Conservation (phyloP, 1,140 invertebrate genomes). For the Choristoneura fumiferana region DNA sequence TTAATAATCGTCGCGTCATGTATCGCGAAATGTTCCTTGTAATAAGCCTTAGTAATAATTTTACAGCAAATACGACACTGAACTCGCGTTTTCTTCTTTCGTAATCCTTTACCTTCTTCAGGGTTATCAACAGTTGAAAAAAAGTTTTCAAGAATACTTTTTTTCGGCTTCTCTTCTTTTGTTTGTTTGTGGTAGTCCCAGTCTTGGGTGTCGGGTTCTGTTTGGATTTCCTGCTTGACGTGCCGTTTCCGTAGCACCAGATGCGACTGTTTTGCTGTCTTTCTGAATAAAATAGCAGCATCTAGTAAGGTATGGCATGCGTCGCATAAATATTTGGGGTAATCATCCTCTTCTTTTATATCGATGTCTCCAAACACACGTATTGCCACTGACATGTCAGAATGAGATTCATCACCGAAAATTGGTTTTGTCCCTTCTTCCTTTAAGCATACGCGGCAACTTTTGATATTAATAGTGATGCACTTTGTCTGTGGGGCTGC, state of each 20-base stretch:
- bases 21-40: conserved; percentile 61
- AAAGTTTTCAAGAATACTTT: background rate
- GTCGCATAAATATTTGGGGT: conserved; percentile 11
- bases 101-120: background rate
- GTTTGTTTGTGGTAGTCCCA: background rate
- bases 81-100: conserved; percentile 39
- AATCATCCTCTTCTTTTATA: conserved; percentile 12
- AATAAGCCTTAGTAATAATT: conserved; percentile 56
- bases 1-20: conserved; percentile 61
- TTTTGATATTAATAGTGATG: background rate
- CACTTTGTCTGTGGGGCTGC: background rate
- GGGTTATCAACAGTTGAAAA: background rate
- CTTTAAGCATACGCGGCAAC: conserved; percentile 6
- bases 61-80: conserved; percentile 61
- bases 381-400: background rate
- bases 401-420: conserved; percentile 8
- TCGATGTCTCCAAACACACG: conserved; percentile 9
- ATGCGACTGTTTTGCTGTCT: conserved; percentile 11
- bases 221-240: conserved; percentile 8
- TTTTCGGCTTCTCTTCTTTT: conserved; percentile 1
- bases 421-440: background rate
- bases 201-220: background rate
- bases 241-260: background rate
- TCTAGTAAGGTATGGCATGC: conserved; percentile 2
- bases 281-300: conserved; percentile 18